Conservation (phyloP, 53 echinoderm and acorn worm genomes). For the Stichopus horrens region DNA sequence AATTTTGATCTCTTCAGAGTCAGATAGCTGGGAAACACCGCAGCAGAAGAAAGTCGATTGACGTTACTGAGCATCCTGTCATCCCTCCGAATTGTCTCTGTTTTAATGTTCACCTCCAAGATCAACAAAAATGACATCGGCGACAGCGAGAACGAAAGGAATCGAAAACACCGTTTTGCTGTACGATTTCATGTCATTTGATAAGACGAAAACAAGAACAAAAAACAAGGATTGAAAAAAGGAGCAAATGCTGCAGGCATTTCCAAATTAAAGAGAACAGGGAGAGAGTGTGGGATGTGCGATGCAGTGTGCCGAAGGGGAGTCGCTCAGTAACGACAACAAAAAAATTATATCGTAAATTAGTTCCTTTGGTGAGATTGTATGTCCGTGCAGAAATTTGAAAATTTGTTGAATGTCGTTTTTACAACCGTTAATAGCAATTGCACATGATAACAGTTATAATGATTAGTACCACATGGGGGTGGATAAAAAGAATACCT, state of each 20-base stretch:
- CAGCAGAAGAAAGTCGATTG: conserved; percentile 33
- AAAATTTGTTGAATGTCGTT: background rate
- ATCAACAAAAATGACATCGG: background rate
- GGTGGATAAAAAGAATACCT: too few relatives aligned
- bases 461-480: background rate
- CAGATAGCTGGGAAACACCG: conserved; percentile 26
- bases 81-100: background rate
- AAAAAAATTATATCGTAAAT: background rate
- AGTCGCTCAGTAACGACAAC: background rate
- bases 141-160: background rate
- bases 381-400: background rate
- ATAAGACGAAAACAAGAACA: too few relatives aligned
- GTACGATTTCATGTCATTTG: too few relatives aligned
- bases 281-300: too few relatives aligned
- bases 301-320: background rate
- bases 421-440: background rate
- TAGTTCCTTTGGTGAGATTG: background rate
- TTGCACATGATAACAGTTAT: background rate
- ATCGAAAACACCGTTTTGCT: background rate
- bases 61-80: background rate
- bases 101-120: conserved; percentile 12
- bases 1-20: conserved; percentile 2
- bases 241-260: too few relatives aligned
- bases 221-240: too few relatives aligned
- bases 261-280: too few relatives aligned